Evolutionary conservation across 2,797 vertebrate species (phyloP).

Genomic region (Chelmon rostratus): DNA sequence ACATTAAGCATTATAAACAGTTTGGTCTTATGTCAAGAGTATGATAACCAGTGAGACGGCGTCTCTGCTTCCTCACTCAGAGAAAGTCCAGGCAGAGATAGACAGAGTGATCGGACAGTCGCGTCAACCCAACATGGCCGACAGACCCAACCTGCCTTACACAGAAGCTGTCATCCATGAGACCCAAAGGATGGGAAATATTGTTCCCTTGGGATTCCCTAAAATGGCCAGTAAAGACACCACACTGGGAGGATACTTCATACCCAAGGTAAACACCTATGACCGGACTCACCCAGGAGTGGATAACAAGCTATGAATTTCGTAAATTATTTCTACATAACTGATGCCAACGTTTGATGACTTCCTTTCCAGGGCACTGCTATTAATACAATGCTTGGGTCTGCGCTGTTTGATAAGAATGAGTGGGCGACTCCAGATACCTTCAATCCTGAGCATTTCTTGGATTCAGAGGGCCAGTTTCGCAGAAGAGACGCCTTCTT

Average conservation of each 20-base stretch:
- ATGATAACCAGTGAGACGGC: neutral
- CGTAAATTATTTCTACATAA: neutral
- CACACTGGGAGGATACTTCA: conserved; percentile 78
- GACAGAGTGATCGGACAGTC: conserved; percentile 85
- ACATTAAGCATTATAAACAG: no score
- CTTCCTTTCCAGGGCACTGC: conserved; percentile 79
- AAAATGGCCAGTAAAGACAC: conserved; percentile 81
- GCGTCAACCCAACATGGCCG: conserved; percentile 76
- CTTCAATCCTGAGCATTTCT: conserved; percentile 90
- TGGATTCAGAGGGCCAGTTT: conserved; percentile 87
- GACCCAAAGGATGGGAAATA: conserved; percentile 86
- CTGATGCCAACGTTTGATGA: neutral
- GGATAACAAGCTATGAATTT: neutral
- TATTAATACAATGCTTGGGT: conserved; percentile 70
- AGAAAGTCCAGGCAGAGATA: conserved; percentile 90
- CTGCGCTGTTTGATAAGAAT: conserved; percentile 85
- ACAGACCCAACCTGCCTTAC: conserved; percentile 87
- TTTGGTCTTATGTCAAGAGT: neutral
- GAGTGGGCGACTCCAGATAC: conserved; percentile 87
- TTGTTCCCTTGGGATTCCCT: conserved; percentile 83
- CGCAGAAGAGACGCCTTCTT: conserved; percentile 86
- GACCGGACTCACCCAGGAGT: neutral
- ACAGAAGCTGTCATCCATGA: conserved; percentile 90
- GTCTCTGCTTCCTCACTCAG: conserved; percentile 62
- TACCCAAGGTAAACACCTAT: conserved; percentile 87